Evolutionary conservation across 2,888 invertebrate species (phyloP), one percentile per base, ranked within the genome.

Genomic region (Leptothorax acervorum): DNA sequence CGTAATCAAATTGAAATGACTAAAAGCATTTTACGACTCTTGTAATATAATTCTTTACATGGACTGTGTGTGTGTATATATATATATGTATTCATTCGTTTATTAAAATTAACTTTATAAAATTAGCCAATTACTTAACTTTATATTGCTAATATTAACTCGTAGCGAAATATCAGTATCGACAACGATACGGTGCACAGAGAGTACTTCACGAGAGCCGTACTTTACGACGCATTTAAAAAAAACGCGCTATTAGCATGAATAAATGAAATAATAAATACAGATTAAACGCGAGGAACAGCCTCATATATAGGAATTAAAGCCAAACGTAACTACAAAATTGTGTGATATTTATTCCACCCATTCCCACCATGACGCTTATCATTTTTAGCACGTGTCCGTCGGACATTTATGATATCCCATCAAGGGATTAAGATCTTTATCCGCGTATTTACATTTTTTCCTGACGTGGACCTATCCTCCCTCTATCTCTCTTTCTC

Each of bases 251-350:
- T 48, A 60, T 81, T 79, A 73, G 57, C 23, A 48, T 60, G 28
- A 81, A 81, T 60, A 73, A 60, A 73, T 71, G 73, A 71, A 48
- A 81, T 81, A 81, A 81, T 81, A 81, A 81, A 81, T 81, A 81
- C 73, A 60, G 79, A 81, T 81, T 81, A 71, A 76, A 42, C 35
- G 23, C 31, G 79, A 28, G 39, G n/a, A 48, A 39, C 60, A 23
- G 71, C 4, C 73, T 71, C 79, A 39, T 81, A 71, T 60, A 73
- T 73, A 60, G 79, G 73, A 73, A 81, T 81, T 81, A 81, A 60
- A 81, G 79, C 60, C 79, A 35, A 79, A 71, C 79, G 45, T 81
- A 71, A 73, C 60, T 60, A 71, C 57, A 28, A 71, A 81, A 81
- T 81, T 81, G 73, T 73, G 73, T 62, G 73, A 73, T 60, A 81